Conservation (phyloP, 2,797 vertebrate genomes). For the Syngnathus acus region DNA sequence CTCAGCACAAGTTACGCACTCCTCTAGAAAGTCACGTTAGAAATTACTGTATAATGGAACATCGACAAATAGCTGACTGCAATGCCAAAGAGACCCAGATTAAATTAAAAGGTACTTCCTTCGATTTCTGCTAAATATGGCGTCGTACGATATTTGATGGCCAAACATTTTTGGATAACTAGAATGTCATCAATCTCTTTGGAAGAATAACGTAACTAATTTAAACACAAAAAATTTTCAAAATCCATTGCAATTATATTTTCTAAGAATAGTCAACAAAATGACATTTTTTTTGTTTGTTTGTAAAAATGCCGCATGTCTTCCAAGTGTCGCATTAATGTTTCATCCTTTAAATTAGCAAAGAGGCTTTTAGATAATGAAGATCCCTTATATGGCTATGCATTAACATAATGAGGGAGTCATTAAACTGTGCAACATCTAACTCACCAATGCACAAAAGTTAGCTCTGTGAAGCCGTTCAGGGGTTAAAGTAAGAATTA, state of each 20-base stretch:
- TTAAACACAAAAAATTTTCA: too few relatives aligned
- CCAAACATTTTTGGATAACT: too few relatives aligned
- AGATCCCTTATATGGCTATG: not conserved
- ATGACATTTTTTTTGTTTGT: not conserved
- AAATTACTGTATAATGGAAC: not conserved
- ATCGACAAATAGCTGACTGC: not conserved
- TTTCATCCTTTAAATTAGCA: not conserved
- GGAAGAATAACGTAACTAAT: too few relatives aligned
- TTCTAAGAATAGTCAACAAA: too few relatives aligned
- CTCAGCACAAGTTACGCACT: not conserved
- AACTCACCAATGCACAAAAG: not conserved
- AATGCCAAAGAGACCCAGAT: not conserved
- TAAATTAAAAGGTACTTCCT: too few relatives aligned
- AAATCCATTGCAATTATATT: too few relatives aligned
- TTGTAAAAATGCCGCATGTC: not conserved
- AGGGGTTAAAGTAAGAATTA: not conserved
- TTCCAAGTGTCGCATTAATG: not conserved
- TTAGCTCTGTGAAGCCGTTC: not conserved
- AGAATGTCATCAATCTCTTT: too few relatives aligned
- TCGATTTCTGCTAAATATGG: too few relatives aligned
- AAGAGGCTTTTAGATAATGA: constrained; percentile 4
- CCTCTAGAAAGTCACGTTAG: not conserved
- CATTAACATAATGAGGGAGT: not conserved
- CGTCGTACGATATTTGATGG: too few relatives aligned
- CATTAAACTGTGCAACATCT: not conserved